These are phyloP conservation scores for Gorsachius goisagi DNA, from an alignment of 2,113 vertebrate species.

Conservation along the genomic window DNA sequence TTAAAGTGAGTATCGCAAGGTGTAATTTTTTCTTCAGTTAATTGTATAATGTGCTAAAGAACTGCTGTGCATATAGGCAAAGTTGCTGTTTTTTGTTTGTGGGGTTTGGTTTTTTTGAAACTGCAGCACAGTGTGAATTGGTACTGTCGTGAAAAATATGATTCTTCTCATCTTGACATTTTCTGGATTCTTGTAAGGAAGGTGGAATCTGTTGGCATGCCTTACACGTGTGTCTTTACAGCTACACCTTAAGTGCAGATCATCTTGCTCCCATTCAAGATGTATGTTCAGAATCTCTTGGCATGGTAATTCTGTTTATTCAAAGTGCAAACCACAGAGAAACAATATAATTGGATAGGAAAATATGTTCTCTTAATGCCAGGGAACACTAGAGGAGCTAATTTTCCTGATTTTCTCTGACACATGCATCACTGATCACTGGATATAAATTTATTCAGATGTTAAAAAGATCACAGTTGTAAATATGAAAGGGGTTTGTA, in stretches of 20 bases:
- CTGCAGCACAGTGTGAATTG: not conserved
- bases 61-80: not conserved
- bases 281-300: not conserved
- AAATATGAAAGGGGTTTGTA: constrained; percentile 14
- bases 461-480: constrained; percentile 16
- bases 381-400: not conserved
- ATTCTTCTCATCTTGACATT: not conserved
- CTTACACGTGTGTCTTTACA: accelerated
- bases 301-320: not conserved
- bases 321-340: not conserved
- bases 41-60: not conserved
- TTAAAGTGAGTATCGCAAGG: accelerated
- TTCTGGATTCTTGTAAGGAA: not conserved
- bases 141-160: not conserved
- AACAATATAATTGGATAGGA: not conserved
- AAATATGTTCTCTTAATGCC: not conserved
- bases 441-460: constrained; percentile 44
- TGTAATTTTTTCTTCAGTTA: not conserved
- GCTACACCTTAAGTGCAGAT: not conserved
- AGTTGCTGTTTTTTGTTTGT: not conserved
- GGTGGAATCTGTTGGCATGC: not conserved
- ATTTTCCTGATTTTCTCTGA: constrained; percentile 14
- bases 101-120: not conserved
- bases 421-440: not conserved
- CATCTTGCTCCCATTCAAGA: not conserved